A percentile compares a stretch with the other conserved stretches of the same genome.
Evolutionary conservation across 2,113 vertebrate genomes (phyloP).

Genomic region (Dinomys branickii): DNA sequence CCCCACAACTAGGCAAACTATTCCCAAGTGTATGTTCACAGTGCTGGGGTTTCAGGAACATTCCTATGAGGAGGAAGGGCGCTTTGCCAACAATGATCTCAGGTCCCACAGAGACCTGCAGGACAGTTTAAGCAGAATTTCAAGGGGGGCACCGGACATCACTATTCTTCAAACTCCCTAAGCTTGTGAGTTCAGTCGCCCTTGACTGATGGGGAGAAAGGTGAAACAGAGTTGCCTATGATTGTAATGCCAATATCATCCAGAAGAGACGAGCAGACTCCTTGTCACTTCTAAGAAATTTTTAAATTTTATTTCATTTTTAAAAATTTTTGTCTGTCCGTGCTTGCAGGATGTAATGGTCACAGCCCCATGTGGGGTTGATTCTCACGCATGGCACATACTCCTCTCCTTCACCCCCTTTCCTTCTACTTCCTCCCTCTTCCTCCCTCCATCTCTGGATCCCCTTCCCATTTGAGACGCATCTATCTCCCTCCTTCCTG

Average conservation of each 20-base stretch:
- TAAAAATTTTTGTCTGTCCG: not conserved
- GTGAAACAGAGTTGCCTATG: not conserved
- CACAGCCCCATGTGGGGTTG: not conserved
- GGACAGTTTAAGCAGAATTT: not conserved
- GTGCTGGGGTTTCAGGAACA: accelerated
- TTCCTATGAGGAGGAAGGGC: not conserved
- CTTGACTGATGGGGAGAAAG: not conserved
- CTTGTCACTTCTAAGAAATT: not conserved
- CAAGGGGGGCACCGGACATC: accelerated
- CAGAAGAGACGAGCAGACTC: not conserved
- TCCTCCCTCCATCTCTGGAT: not conserved
- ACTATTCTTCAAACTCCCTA: not conserved
- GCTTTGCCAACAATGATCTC: not conserved
- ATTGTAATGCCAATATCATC: accelerated
- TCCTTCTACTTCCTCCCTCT: not conserved
- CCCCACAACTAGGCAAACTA: not conserved
- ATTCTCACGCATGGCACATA: not conserved
- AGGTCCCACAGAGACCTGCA: not conserved
- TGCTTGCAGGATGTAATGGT: not conserved
- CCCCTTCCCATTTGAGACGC: not conserved
- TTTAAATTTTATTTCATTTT: not conserved
- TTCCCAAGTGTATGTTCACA: not conserved
- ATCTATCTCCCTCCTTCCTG: not conserved
- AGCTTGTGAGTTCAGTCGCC: not conserved
- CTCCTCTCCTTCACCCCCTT: not conserved